Base-by-base conservation (phyloP, 2,797 vertebrate genomes). In the Craterocephalus amniculus region DNA sequence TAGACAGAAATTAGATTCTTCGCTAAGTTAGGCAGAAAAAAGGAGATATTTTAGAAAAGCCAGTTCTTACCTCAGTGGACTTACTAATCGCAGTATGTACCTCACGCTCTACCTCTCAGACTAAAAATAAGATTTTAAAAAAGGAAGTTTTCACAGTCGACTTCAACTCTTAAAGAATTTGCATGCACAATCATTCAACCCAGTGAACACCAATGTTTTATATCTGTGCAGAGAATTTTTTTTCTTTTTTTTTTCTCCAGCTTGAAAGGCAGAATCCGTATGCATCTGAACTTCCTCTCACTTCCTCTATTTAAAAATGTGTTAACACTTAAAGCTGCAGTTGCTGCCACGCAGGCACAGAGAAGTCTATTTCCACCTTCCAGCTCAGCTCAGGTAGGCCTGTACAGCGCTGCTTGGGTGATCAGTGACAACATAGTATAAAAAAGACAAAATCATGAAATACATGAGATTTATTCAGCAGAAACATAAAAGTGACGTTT, bases 291-390 rank as follows among this genome's bases (percentile, higher is more conserved):
- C 32, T 0, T 57, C 24, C 52, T 72, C 70, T 56, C 65, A 79
- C 75, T 84, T 88, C 87, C 59, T 83, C 64, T 80, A 52, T 86
- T 72, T 10, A 16, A 29, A 66, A 27, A 14, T 48, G 38, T 56
- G 2, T n/a, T n/a, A 14, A 22, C 4, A 59, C 18, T 3, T 35
- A 73, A 72, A 73, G 29, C 1, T 2, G 3, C 29, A 2, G 31
- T 3, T 11, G 26, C 1, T 34, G 16, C 32, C 4, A 1, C 5
- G 40, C 14, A 32, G 36, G 6, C 14, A 54, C 40, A 48, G 16
- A 52, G 27, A 36, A 38, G 16, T 18, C 27, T 31, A 5, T 34
- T 34, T 54, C 29, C 34, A 45, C n/a, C 76, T 31, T 31, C 14
- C 52, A 35, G 12, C 0, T 4, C 48, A 52, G 14, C 26, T 22